Base-by-base conservation (phyloP, 2,888 invertebrate genomes). In the Agrochola litura region DNA sequence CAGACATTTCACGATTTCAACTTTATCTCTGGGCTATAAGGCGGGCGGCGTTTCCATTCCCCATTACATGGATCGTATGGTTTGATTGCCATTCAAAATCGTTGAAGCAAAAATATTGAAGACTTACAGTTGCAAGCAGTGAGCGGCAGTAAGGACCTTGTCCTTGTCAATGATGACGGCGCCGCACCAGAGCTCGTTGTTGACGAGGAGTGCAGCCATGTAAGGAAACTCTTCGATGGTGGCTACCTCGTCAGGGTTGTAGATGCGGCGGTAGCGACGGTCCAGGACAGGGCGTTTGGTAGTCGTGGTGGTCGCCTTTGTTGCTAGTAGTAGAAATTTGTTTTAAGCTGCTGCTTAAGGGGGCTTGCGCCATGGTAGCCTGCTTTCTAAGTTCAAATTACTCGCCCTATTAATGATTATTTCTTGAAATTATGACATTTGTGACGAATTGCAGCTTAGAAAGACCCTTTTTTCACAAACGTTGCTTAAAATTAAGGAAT, bases 81-180 rank as follows among this genome's bases (percentile, higher is more conserved):
- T 52, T 8, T 19, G 52, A 19, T 52, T 19, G 19, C 52, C 52
- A 52, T 52, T 19, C 6, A 52, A 72, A 72, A 72, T 25, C 37
- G 4, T 25, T 25, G 14, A 41, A 52, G 22, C 4, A 54, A 52
- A n/a, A n/a, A 22, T 41, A 4, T 37, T 8, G 5, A 25, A 12
- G 19, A 92, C 95, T 90, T 81, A 96, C 96, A 96, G 82, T 83
- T 96, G 96, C 70, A 96, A 85, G 71, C 96, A 96, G 77, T 96
- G 96, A 0, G 96, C 96, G 0, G 96, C 96, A 2, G 96, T 96
- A 1, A 96, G 83, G 19, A 96, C 90, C 16, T 87, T 89, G 70
- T 96, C 95, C 0, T 78, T 78, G 4, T 89, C 91, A 1, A 96
- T 91, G 71, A 96, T 87, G 67, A 92, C 96, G 0, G 91, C 96